Percentiles rank a stretch among this genome's conserved stretches.
Evolutionary conservation across 2,113 vertebrate species (phyloP).

Genomic region (Deroptyus accipitrinus): DNA sequence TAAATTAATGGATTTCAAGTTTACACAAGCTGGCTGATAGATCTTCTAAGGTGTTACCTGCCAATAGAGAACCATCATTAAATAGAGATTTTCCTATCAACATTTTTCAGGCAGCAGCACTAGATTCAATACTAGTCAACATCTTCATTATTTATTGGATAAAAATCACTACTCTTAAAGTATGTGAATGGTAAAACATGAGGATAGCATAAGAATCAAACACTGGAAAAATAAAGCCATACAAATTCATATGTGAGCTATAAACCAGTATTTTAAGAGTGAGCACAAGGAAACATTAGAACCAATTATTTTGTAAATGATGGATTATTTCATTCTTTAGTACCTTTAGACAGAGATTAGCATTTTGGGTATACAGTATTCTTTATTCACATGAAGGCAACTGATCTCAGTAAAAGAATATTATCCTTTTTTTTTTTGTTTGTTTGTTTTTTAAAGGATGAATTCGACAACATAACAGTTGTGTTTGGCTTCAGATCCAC

Average conservation of each 20-base stretch:
- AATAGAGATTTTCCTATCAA: neutral
- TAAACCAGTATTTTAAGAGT: neutral
- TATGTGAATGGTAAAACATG: neutral
- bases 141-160: neutral
- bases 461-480: neutral
- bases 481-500: neutral
- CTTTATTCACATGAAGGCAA: neutral
- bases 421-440: neutral
- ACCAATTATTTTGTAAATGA: neutral
- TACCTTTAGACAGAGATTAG: neutral
- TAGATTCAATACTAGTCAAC: neutral
- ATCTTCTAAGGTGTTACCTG: neutral
- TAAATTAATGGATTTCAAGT: neutral
- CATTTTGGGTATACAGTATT: neutral
- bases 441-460: fast-evolving
- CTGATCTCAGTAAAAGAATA: neutral
- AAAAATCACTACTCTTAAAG: neutral
- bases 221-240: neutral
- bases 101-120: neutral
- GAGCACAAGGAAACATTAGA: neutral
- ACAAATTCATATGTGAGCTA: neutral
- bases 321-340: neutral
- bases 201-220: neutral
- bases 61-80: neutral
- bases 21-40: neutral